Conservation (phyloP, 1,140 invertebrate genomes). For the Diuraphis noxia region DNA sequence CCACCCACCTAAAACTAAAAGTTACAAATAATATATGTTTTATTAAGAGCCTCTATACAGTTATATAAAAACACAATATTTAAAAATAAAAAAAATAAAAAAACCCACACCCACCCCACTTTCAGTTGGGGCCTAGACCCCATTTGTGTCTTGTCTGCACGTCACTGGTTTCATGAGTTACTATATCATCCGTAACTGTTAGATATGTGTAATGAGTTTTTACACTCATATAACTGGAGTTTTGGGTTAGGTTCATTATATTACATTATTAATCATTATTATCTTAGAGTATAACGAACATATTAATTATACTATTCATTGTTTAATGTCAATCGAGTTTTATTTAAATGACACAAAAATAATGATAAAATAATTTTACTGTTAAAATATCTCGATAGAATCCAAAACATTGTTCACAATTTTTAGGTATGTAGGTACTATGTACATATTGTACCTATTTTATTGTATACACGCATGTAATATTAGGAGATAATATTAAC, state of each 20-base stretch:
- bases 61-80: too few species aligned
- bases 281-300: neutral
- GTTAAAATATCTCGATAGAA: neutral
- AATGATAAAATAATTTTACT: neutral
- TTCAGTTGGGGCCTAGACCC: too few species aligned
- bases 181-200: neutral
- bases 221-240: neutral
- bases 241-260: neutral
- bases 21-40: too few species aligned
- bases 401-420: neutral
- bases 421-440: neutral
- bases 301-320: neutral
- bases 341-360: neutral
- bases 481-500: neutral
- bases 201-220: neutral
- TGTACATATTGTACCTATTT: too few species aligned
- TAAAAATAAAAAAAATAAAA: too few species aligned
- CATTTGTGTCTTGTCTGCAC: too few species aligned
- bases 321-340: too few species aligned
- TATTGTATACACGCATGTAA: too few species aligned
- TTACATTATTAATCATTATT: neutral
- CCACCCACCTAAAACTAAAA: too few species aligned
- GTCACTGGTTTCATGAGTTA: too few species aligned
- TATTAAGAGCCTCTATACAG: too few species aligned
- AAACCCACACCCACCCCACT: too few species aligned